These are phyloP conservation scores for Lomographa bimaculata DNA, from an alignment of 2,888 invertebrate genomes.

Conservation along the genomic window DNA sequence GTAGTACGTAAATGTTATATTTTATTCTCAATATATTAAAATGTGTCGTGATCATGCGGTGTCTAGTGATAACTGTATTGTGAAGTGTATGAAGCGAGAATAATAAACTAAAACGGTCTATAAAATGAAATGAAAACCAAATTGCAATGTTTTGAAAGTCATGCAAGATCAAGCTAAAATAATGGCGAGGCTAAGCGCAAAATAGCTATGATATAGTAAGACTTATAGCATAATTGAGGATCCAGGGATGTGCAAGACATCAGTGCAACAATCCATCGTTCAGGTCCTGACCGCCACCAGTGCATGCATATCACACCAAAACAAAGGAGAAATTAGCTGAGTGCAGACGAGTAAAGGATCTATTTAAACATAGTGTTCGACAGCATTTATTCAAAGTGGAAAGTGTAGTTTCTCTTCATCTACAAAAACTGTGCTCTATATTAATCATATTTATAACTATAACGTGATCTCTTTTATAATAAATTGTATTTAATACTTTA, in stretches of 20 bases:
- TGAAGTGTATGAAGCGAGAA: conserved; percentile 9
- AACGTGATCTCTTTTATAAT: conserved; percentile 7
- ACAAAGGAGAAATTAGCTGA: conserved; percentile 63
- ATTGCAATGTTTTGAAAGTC: conserved; percentile 12
- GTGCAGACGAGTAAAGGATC: conserved; percentile 44
- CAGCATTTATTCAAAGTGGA: conserved; percentile 4
- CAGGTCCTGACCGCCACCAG: conserved; percentile 74
- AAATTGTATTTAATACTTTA: conserved; percentile 10
- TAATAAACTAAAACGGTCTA: conserved; percentile 1
- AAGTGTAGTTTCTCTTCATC: conserved; percentile 13
- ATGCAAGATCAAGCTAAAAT: conserved; percentile 27
- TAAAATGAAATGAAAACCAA: conserved; percentile 2
- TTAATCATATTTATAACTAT: conserved; percentile 6
- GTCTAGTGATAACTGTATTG: background rate
- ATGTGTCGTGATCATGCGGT: conserved; percentile 13
- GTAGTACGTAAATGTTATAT: conserved; percentile 1
- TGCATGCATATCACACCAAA: conserved; percentile 78
- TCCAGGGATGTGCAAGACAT: conserved; percentile 48
- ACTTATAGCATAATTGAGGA: conserved; percentile 37
- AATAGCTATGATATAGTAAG: conserved; percentile 33
- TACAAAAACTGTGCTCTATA: conserved; percentile 8
- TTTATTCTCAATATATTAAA: conserved; percentile 2
- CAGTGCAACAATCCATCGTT: conserved; percentile 80
- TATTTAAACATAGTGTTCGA: conserved; percentile 1
- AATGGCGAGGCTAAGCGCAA: conserved; percentile 37